Base-by-base conservation (phyloP, 2,113 vertebrate genomes). In the Electrona antarctica region DNA sequence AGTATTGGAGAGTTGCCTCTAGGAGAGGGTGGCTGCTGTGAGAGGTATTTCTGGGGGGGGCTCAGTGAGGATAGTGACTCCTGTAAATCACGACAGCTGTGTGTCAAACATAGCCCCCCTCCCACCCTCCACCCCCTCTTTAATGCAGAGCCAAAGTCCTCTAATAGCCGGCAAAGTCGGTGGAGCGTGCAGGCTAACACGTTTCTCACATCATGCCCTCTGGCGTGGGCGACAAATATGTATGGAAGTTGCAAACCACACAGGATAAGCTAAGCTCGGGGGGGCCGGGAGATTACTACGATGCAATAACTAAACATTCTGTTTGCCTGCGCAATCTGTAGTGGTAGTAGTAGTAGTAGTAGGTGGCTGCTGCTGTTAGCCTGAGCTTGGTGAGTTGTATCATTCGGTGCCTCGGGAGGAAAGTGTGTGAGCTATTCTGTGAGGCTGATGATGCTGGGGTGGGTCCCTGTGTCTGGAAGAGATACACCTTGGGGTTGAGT, bases 91-190 rank as follows among this genome's bases (percentile, higher is more conserved):
- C 81, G 85, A 82, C 82, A 85, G 80, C 84, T 86, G 79, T 80
- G 73, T 81, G 83, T 89, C 85, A 89, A 84, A 85, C 81, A 72
- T 86, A 88, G 85, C 78, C 87, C 56, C 33, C 33, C 33, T 6
- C 33, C 33, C 33, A 41, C 21, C 21, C 21, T 41, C 33, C 33
- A 3, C 5, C 33, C 33, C 33, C 33, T 41, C 47, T 81, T 71
- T 76, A 77, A 71, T 52, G 21, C 45, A 3, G 69, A 47, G 77
- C 45, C 60, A 79, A 90, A 85, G 84, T 63, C 73, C 74, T 64
- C 70, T 69, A 59, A 56, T 58, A 65, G 41, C 55, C 28, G 11
- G 45, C n/a, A 47, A 48, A 8, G 21, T 50, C 12, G 33, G 47
- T 28, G 58, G 67, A 72, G 9, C 11, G 56, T 50, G 28, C 60